These are phyloP conservation scores for Aricia agestis DNA, from an alignment of 1,140 invertebrate genomes.

Conservation along the genomic window DNA sequence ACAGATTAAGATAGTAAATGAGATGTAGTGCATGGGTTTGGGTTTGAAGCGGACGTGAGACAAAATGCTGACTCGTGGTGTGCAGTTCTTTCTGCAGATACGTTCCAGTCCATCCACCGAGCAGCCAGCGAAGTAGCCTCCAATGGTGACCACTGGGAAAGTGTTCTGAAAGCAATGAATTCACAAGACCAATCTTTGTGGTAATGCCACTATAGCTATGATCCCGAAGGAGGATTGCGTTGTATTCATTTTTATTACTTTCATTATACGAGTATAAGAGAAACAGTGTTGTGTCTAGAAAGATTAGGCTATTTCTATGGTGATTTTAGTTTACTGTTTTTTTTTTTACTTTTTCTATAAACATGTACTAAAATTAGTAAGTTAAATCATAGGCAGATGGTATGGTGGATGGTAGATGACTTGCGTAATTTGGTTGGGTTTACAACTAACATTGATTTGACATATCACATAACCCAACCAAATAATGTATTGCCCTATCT, in stretches of 20 bases:
- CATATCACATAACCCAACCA: too few relatives aligned
- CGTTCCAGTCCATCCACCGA: conserved; percentile 55
- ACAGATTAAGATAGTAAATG: not conserved
- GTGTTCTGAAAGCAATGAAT: conserved; percentile 71
- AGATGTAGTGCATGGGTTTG: conserved; percentile 10
- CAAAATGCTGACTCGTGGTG: conserved; percentile 71
- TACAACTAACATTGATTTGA: too few relatives aligned
- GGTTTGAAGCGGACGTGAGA: conserved; percentile 37
- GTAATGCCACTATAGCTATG: conserved; percentile 66
- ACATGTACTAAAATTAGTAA: too few relatives aligned
- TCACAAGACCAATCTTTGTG: conserved; percentile 72
- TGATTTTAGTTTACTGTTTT: not conserved
- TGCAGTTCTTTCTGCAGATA: conserved; percentile 77
- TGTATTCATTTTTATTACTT: conserved; percentile 67
- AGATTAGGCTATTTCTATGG: conserved; percentile 7
- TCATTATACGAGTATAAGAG: conserved; percentile 29
- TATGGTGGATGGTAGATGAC: too few relatives aligned
- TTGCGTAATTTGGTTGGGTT: too few relatives aligned
- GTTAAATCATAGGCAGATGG: too few relatives aligned
- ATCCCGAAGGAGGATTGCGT: conserved; percentile 54
- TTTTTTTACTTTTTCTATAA: too few relatives aligned
- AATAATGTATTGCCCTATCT: too few relatives aligned
- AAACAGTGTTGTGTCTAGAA: conserved; percentile 28
- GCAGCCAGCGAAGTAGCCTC: conserved; percentile 64
- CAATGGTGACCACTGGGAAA: conserved; percentile 74